Percentiles rank a stretch among this genome's conserved stretches.
These are phyloP conservation scores for Sebastes matsubarae DNA, from an alignment of 2,797 vertebrate species.

Conservation along the genomic window DNA sequence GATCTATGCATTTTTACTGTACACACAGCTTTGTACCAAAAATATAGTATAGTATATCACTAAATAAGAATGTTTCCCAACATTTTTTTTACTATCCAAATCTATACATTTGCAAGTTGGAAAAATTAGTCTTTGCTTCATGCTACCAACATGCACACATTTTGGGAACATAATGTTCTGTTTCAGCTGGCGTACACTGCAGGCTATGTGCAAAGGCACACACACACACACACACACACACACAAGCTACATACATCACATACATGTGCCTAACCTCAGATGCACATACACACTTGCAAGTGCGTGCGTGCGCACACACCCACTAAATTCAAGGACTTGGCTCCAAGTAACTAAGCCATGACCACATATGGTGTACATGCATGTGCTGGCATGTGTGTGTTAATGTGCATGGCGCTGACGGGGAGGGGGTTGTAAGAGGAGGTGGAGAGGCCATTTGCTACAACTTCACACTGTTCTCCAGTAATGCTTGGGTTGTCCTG, in stretches of 20 bases:
- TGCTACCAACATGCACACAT: background rate
- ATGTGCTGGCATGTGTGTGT: constrained; percentile 11
- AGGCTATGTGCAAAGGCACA: background rate
- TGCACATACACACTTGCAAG: background rate
- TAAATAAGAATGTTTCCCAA: background rate
- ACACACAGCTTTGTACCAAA: background rate
- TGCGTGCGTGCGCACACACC: background rate
- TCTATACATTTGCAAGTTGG: background rate
- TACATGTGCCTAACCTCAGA: background rate
- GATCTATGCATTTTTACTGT: background rate
- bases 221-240: background rate
- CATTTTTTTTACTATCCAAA: background rate
- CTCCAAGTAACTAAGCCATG: background rate
- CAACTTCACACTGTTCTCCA: background rate
- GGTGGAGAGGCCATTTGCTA: background rate
- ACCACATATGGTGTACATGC: constrained; percentile 16
- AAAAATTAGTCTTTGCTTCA: background rate
- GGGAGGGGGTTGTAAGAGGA: background rate
- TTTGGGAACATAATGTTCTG: constrained; percentile 52
- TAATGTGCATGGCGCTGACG: background rate
- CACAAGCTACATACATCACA: background rate
- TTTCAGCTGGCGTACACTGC: constrained; percentile 8
- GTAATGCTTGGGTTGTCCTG: background rate
- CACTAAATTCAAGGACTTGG: background rate
- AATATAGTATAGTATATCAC: too few species aligned